Conservation (phyloP, 2,888 invertebrate species). For the Drosophila meridionalis region DNA sequence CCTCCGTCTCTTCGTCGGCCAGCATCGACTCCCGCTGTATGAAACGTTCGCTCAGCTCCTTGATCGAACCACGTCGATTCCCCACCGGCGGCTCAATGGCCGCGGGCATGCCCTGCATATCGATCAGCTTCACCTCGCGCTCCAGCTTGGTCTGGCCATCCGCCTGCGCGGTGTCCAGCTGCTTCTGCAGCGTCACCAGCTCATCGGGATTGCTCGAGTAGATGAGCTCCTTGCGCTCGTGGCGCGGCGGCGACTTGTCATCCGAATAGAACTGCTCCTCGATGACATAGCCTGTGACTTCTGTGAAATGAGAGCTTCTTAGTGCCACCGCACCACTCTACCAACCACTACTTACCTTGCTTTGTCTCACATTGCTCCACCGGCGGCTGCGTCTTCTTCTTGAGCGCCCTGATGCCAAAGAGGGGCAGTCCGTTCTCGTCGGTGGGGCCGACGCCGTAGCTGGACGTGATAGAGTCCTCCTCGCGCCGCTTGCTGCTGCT, state of each 20-base stretch:
- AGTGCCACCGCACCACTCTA: neutral
- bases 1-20: conserved; percentile 73
- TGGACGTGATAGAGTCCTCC: conserved; percentile 90
- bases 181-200: conserved; percentile 69
- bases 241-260: conserved; percentile 89
- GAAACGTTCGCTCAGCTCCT: conserved; percentile 92
- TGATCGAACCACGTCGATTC: conserved; percentile 89
- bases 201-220: conserved; percentile 88
- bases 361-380: conserved; percentile 87
- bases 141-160: conserved; percentile 52
- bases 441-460: conserved; percentile 93
- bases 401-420: conserved; percentile 91
- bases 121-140: conserved; percentile 72
- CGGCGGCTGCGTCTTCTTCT: conserved; percentile 84
- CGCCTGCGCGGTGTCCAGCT: conserved; percentile 52
- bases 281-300: conserved; percentile 91
- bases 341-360: conserved; percentile 86
- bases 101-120: conserved; percentile 21
- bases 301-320: conserved; percentile 33
- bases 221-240: conserved; percentile 89
- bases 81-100: conserved; percentile 19
- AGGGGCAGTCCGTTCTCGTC: conserved; percentile 92
- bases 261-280: conserved; percentile 89
- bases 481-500: conserved; percentile 66
- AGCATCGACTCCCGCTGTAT: conserved; percentile 87